A percentile compares a stretch with the other conserved stretches of the same genome.
Evolutionary conservation across 53 echinoderm and acorn worm species (phyloP).

Genomic region (Luidia sarsii): DNA sequence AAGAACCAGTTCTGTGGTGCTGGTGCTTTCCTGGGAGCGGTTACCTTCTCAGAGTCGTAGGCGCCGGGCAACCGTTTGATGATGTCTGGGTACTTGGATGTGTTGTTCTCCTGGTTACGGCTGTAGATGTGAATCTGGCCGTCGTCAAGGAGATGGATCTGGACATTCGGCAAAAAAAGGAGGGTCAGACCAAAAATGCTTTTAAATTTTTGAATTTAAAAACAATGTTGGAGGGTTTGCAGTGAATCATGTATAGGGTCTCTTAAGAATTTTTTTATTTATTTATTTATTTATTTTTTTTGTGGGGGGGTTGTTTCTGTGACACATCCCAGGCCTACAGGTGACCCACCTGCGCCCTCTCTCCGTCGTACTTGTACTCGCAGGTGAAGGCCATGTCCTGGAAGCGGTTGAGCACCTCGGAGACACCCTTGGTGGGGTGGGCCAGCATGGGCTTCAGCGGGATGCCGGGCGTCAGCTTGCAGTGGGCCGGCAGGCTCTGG

Average conservation of each 20-base stretch:
- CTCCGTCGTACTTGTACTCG: conserved; percentile 98
- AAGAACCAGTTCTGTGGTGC: neutral
- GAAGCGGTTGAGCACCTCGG: conserved; percentile 87
- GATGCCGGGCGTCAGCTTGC: conserved; percentile 87
- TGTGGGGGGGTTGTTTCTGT: no score
- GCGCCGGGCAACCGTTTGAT: conserved; percentile 58
- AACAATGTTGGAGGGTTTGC: no score
- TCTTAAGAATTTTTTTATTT: no score
- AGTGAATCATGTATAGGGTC: no score
- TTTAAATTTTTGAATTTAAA: no score
- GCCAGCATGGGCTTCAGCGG: conserved; percentile 99
- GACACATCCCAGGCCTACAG: no score
- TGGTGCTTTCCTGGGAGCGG: no score
- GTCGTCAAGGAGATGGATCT: conserved; percentile 91
- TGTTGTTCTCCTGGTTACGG: conserved; percentile 96
- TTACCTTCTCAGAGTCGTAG: conserved; percentile 42
- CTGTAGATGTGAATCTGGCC: conserved; percentile 92
- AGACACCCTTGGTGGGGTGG: conserved; percentile 97
- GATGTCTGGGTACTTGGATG: conserved; percentile 94
- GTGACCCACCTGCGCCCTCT: conserved; percentile 87
- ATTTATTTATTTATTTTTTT: no score
- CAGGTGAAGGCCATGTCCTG: conserved; percentile 93
- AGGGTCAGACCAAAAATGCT: neutral
- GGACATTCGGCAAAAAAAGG: neutral
- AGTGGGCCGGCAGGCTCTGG: conserved; percentile 77